A percentile compares a stretch with the other conserved stretches of the same genome.
Evolutionary conservation across 2,888 invertebrate species (phyloP).

Genomic region (Clitarchus hookeri): DNA sequence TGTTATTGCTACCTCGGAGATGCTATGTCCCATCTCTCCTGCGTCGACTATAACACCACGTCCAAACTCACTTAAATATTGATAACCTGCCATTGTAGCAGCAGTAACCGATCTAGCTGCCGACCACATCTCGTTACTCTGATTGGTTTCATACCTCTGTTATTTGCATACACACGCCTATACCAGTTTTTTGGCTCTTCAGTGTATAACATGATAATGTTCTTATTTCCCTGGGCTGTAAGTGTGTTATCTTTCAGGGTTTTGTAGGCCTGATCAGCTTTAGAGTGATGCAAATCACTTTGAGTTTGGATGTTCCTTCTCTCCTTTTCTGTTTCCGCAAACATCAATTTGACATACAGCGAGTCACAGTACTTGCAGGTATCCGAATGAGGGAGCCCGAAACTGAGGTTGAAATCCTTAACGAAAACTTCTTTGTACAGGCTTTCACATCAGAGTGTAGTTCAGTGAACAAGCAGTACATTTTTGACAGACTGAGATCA

Average conservation of each 20-base stretch:
- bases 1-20: too few species aligned
- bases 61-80: too few species aligned
- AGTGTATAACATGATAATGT: too few species aligned
- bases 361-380: constrained; percentile 22
- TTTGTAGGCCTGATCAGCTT: neutral
- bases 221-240: neutral
- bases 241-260: constrained; percentile 22
- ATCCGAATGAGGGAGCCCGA: constrained; percentile 21
- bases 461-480: constrained; percentile 10
- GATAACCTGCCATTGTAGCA: too few species aligned
- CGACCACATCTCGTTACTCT: too few species aligned
- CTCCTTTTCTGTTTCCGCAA: constrained; percentile 3
- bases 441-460: neutral
- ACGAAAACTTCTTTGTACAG: constrained; percentile 19
- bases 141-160: too few species aligned
- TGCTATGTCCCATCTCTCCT: too few species aligned
- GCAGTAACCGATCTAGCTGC: too few species aligned
- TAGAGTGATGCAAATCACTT: constrained; percentile 15
- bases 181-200: too few species aligned
- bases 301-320: neutral
- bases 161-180: too few species aligned
- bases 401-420: constrained; percentile 18
- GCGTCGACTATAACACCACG: too few species aligned
- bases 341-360: neutral
- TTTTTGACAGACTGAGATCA: constrained; percentile 5